Conservation (phyloP, 2,797 vertebrate genomes). For the Myotis daubentonii region DNA sequence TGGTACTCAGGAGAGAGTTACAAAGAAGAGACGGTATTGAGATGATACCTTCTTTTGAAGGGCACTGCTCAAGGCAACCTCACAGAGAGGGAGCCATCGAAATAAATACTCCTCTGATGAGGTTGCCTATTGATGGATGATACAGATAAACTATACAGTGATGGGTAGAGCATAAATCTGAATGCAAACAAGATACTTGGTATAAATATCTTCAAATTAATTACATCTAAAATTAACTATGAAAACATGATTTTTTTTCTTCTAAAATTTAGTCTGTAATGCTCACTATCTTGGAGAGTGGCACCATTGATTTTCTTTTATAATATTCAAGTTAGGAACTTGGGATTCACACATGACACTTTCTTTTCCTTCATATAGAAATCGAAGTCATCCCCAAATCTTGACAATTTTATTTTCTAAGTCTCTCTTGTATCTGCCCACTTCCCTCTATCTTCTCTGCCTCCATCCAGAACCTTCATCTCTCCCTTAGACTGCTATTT, state of each 20-base stretch:
- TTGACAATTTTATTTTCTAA: constrained; percentile 32
- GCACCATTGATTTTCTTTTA: background rate
- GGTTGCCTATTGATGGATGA: background rate
- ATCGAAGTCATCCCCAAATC: background rate
- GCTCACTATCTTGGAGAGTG: background rate
- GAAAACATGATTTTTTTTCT: background rate
- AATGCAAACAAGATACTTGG: background rate
- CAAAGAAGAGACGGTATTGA: background rate
- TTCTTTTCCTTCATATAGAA: background rate
- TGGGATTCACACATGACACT: background rate
- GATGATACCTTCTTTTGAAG: background rate
- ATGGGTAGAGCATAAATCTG: background rate
- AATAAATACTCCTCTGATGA: background rate
- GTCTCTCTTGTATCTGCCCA: background rate
- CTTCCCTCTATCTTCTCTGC: background rate
- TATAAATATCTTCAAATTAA: background rate
- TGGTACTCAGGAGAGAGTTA: background rate
- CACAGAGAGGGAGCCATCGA: background rate
- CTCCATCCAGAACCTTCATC: background rate
- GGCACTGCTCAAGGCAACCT: background rate
- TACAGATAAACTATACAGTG: background rate
- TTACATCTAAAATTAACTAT: background rate
- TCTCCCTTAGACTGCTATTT: background rate
- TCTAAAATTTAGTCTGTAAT: background rate
- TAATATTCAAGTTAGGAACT: constrained; percentile 3